phyloP scores from a whole-genome alignment of 2,113 vertebrate species.

The Planiliza haematocheilus region DNA sequence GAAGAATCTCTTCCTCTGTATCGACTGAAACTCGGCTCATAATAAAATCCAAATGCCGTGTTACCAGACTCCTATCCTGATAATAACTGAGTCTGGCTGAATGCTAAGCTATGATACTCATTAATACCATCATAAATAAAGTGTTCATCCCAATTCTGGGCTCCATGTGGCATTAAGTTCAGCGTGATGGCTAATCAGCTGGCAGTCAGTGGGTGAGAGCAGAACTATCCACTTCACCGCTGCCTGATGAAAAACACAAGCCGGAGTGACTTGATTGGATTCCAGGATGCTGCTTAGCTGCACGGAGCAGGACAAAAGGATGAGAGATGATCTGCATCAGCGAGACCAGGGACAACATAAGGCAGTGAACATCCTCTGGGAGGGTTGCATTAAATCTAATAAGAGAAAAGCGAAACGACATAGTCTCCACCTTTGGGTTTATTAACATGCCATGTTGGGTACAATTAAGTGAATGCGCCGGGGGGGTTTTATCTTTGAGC shows the following conservation, averaged over 20 bases:
- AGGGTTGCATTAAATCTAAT: conserved; percentile 20
- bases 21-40: no score
- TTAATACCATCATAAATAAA: conserved; percentile 8
- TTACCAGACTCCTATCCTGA: no score
- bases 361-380: conserved; percentile 20
- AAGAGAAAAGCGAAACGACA: conserved; percentile 31
- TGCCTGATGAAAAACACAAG: conserved; percentile 23
- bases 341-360: conserved; percentile 21
- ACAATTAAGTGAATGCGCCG: conserved; percentile 26
- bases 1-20: no score
- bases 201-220: conserved; percentile 20
- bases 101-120: neutral
- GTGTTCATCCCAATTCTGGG: conserved; percentile 1
- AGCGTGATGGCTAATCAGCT: conserved; percentile 34
- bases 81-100: no score
- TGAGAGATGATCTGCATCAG: conserved; percentile 28
- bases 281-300: conserved; percentile 30
- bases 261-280: conserved; percentile 31
- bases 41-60: no score
- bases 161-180: neutral
- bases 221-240: conserved; percentile 11
- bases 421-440: conserved; percentile 5
- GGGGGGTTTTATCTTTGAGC: conserved; percentile 32
- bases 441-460: conserved; percentile 28
- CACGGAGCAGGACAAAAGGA: conserved; percentile 24